Conservation (phyloP, 2,113 vertebrate genomes). For the Accipiter cooperii region DNA sequence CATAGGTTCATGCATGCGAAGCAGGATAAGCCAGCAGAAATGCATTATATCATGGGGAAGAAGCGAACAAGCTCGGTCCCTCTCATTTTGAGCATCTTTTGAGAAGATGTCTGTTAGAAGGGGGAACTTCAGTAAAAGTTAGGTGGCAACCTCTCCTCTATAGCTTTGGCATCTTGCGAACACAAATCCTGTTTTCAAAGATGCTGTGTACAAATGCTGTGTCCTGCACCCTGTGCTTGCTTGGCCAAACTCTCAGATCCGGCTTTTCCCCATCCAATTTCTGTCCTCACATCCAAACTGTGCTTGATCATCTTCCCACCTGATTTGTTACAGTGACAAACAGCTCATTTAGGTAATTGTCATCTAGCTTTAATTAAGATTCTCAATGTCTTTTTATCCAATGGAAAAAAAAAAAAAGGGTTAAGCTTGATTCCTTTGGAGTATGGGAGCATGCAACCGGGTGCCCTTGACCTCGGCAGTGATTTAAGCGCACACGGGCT, state of each 20-base stretch:
- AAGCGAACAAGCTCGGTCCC: not conserved
- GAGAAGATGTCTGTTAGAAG: not conserved
- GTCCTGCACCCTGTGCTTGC: not conserved
- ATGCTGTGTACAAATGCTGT: not conserved
- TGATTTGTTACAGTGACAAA: not conserved
- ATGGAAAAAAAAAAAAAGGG: not conserved
- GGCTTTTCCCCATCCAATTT: not conserved
- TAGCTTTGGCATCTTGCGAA: not conserved
- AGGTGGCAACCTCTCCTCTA: not conserved
- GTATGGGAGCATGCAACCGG: not conserved
- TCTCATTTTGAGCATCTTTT: not conserved
- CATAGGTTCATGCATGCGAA: accelerated
- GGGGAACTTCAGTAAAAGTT: not conserved
- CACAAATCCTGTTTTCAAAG: not conserved
- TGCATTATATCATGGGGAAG: not conserved
- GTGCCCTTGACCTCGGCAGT: not conserved
- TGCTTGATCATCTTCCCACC: not conserved
- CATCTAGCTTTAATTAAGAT: not conserved
- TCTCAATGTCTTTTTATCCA: not conserved
- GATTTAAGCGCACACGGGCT: not conserved
- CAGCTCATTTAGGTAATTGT: not conserved
- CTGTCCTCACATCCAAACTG: not conserved
- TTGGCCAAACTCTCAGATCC: not conserved
- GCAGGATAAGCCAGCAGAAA: not conserved
- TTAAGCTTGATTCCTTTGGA: not conserved